Percentiles rank a stretch among this genome's conserved stretches.
These are phyloP conservation scores for Mesaphorura yosii DNA, from an alignment of 1,140 invertebrate species.

Conservation along the genomic window DNA sequence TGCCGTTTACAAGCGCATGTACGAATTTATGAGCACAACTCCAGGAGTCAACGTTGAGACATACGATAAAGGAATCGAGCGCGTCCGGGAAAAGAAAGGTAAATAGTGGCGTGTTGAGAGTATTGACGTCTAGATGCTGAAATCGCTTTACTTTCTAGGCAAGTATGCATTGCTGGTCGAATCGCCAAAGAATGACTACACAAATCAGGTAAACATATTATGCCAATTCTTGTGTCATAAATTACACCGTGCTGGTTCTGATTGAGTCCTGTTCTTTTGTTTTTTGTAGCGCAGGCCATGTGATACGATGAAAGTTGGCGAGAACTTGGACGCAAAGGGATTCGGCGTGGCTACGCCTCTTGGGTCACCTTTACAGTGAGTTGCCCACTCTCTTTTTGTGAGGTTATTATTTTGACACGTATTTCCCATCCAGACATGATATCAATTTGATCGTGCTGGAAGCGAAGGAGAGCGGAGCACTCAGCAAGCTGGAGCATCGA, in stretches of 20 bases:
- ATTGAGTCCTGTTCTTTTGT: background rate
- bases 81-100: slow-evolving; percentile 42
- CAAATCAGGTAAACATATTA: slow-evolving; percentile 47
- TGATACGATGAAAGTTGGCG: slow-evolving; percentile 54
- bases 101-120: background rate
- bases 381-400: background rate
- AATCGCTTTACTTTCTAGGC: slow-evolving; percentile 12
- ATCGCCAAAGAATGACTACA: slow-evolving; percentile 53
- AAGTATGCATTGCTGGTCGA: slow-evolving; percentile 56
- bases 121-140: background rate
- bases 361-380: slow-evolving; percentile 44
- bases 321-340: slow-evolving; percentile 47
- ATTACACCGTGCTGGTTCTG: background rate
- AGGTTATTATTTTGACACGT: too few species aligned
- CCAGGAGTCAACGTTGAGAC: slow-evolving; percentile 41
- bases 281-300: too few species aligned
- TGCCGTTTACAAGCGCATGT: slow-evolving; percentile 50
- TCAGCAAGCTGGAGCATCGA: slow-evolving; percentile 47
- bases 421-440: slow-evolving; percentile 39
- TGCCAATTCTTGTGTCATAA: slow-evolving; percentile 48
- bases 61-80: slow-evolving; percentile 44
- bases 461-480: slow-evolving; percentile 47
- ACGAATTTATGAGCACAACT: slow-evolving; percentile 40
- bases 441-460: slow-evolving; percentile 47
- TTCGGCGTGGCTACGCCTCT: slow-evolving; percentile 48